phyloP scores from a whole-genome alignment of 2,113 vertebrate species.

The Nannobrachium achirus region DNA sequence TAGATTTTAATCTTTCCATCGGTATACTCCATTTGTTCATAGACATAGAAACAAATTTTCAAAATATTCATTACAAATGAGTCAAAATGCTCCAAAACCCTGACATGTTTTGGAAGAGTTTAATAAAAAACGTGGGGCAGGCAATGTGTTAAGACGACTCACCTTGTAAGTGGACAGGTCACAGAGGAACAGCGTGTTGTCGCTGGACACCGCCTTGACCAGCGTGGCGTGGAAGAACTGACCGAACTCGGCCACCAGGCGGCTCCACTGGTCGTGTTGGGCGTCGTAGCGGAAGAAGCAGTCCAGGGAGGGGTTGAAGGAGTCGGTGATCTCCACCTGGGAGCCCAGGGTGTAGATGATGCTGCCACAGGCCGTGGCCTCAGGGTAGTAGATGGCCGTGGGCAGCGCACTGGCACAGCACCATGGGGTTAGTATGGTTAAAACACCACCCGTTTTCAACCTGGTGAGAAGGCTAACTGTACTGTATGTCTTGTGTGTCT shows the following conservation, averaged over 20 bases:
- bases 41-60: too few relatives aligned
- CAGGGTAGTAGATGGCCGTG: constrained; percentile 92
- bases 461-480: too few relatives aligned
- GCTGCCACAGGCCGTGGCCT: constrained; percentile 89
- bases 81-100: too few relatives aligned
- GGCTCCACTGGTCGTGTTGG: constrained; percentile 92
- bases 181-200: constrained; percentile 91
- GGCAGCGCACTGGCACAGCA: constrained; percentile 86
- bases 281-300: constrained; percentile 93
- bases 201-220: constrained; percentile 92
- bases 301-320: constrained; percentile 96
- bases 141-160: background rate
- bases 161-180: constrained; percentile 97
- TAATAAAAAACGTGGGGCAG: too few relatives aligned
- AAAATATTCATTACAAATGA: too few relatives aligned
- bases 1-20: too few relatives aligned
- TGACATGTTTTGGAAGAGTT: too few relatives aligned
- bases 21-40: too few relatives aligned
- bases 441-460: too few relatives aligned
- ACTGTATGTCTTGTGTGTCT: too few relatives aligned
- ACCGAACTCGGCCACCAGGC: constrained; percentile 94
- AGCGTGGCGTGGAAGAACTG: constrained; percentile 96
- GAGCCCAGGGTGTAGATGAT: constrained; percentile 94
- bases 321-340: constrained; percentile 91
- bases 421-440: too few relatives aligned